A percentile compares a stretch with the other conserved stretches of the same genome.
Conservation (phyloP, 2,888 invertebrate species). For the Blera fallax region DNA sequence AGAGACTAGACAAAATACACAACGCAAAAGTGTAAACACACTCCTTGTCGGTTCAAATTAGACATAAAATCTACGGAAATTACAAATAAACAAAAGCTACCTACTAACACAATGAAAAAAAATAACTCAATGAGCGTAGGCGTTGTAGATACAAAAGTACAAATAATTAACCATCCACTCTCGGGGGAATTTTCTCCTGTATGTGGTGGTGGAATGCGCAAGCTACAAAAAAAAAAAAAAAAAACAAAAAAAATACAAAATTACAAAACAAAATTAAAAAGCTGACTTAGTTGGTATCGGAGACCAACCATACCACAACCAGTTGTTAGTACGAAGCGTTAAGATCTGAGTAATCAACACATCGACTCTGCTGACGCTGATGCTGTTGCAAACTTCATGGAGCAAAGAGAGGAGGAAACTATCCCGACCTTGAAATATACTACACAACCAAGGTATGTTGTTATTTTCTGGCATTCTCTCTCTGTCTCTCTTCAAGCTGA, state of each 20-base stretch:
- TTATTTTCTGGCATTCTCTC: background rate
- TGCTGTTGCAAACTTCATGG: conserved; percentile 7
- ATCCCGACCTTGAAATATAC: conserved; percentile 62
- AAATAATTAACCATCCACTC: conserved; percentile 34
- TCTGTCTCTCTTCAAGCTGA: background rate
- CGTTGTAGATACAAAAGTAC: conserved; percentile 18
- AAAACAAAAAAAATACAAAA: background rate
- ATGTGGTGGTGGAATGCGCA: conserved; percentile 24
- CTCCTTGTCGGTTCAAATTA: background rate
- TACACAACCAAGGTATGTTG: conserved; percentile 5
- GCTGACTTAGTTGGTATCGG: background rate
- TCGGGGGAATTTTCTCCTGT: conserved; percentile 12
- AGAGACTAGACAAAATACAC: background rate
- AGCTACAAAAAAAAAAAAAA: conserved; percentile 8
- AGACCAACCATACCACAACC: conserved; percentile 47
- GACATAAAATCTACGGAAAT: conserved; percentile 16
- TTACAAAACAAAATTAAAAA: background rate
- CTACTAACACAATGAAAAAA: background rate
- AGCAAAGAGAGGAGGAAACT: conserved; percentile 34
- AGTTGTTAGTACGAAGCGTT: conserved; percentile 56
- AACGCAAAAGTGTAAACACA: conserved; percentile 29
- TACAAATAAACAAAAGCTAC: conserved; percentile 14
- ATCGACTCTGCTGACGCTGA: conserved; percentile 21
- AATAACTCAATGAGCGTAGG: conserved; percentile 7
- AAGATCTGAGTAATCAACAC: conserved; percentile 64